Conservation (phyloP, 2,888 invertebrate species). For the Heliconius cydno region DNA sequence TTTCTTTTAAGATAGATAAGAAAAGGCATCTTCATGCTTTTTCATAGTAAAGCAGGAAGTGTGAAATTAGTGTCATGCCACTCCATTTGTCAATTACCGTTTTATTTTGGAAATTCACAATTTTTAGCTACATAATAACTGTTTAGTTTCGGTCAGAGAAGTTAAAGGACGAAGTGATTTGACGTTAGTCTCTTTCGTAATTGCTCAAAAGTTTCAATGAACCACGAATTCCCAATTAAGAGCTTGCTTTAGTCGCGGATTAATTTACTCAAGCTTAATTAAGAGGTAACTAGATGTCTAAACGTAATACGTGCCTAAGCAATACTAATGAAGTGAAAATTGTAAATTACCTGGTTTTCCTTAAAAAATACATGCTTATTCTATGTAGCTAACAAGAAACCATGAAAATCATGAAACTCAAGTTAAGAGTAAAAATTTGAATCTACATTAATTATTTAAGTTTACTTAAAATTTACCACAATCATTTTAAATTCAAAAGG, state of each 20-base stretch:
- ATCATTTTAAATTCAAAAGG: background rate
- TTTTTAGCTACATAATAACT: too few species aligned
- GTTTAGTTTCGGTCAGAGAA: too few species aligned
- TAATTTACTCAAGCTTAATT: slow-evolving; percentile 1
- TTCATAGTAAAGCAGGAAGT: background rate
- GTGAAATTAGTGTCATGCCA: too few species aligned
- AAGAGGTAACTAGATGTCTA: background rate
- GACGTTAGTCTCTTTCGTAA: background rate
- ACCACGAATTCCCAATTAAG: background rate
- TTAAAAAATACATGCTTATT: background rate
- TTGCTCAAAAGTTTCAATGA: background rate
- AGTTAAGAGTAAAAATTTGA: too few species aligned
- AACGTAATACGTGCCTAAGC: background rate
- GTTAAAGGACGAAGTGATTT: background rate
- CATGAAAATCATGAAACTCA: too few species aligned
- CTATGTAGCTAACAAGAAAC: too few species aligned
- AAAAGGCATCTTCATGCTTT: background rate
- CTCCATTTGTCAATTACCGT: too few species aligned
- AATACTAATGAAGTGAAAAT: background rate
- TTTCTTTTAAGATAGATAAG: background rate
- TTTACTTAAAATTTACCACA: background rate
- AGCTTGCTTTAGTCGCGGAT: background rate
- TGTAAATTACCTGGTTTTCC: background rate
- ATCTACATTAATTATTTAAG: background rate
- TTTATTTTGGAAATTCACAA: too few species aligned